Conservation (phyloP, 30 jellyfish, hydroid and myxozoan genomes). For the Morbakka virulenta region DNA sequence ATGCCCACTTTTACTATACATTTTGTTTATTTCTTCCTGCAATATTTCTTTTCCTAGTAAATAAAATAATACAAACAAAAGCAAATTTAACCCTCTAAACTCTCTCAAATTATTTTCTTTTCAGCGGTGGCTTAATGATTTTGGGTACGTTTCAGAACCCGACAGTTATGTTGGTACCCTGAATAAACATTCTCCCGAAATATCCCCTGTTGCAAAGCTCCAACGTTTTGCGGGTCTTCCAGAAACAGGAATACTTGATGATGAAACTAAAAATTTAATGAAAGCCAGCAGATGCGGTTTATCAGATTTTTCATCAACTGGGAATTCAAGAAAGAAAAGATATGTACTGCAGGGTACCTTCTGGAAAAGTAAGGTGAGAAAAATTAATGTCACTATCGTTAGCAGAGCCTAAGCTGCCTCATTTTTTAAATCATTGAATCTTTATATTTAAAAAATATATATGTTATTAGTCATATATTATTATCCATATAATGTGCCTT, state of each 20-base stretch:
- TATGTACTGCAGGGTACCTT: slow-evolving; percentile 65
- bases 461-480: too few species aligned
- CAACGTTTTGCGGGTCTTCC: slow-evolving; percentile 76
- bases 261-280: slow-evolving; percentile 55
- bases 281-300: slow-evolving; percentile 84
- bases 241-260: slow-evolving; percentile 77
- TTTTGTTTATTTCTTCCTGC: too few species aligned
- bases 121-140: slow-evolving; percentile 37
- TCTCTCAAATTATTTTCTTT: too few species aligned
- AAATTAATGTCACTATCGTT: too few species aligned
- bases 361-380: slow-evolving; percentile 74
- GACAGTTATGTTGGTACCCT: slow-evolving; percentile 21
- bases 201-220: slow-evolving; percentile 42
- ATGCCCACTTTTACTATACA: too few species aligned
- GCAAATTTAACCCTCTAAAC: too few species aligned
- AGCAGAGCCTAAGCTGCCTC: too few species aligned
- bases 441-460: too few species aligned
- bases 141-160: slow-evolving; percentile 44
- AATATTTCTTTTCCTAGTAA: too few species aligned
- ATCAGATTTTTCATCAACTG: slow-evolving; percentile 65
- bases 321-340: slow-evolving; percentile 68
- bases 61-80: too few species aligned
- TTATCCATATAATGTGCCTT: too few species aligned
- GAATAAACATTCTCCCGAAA: not conserved
- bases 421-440: too few species aligned